A percentile compares a stretch with the other conserved stretches of the same genome.
Evolutionary conservation across 1,140 invertebrate species (phyloP).

Genomic region (Tetramorium parvispinum): DNA sequence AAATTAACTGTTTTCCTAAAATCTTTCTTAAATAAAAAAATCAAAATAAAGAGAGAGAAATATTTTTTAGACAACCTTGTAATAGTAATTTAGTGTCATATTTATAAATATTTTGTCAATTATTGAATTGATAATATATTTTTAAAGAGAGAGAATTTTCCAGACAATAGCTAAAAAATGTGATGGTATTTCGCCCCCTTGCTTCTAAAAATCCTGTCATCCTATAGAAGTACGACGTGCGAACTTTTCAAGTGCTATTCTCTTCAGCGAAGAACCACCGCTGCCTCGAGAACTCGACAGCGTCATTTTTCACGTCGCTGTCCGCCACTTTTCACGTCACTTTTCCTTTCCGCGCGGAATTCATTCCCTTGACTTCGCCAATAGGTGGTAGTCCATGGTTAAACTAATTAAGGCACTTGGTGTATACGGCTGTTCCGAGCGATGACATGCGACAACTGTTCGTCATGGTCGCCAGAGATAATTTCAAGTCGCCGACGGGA

Average conservation of each 20-base stretch:
- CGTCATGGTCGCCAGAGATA: slow-evolving; percentile 48
- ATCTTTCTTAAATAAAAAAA: background rate
- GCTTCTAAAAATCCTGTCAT: slow-evolving; percentile 34
- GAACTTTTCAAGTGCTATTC: slow-evolving; percentile 52
- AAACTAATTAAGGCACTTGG: slow-evolving; percentile 5
- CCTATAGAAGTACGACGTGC: slow-evolving; percentile 36
- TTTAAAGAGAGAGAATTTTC: background rate
- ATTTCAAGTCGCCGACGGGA: slow-evolving; percentile 49
- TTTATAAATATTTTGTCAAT: background rate
- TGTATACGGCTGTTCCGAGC: background rate
- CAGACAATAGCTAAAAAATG: slow-evolving; percentile 16
- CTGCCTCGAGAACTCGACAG: slow-evolving; percentile 22
- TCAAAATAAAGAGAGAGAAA: background rate
- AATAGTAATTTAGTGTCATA: background rate
- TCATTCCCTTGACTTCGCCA: background rate
- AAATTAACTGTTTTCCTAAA: background rate
- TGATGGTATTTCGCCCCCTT: background rate
- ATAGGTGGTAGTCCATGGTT: background rate
- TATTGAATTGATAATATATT: background rate
- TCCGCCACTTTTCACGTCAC: slow-evolving; percentile 26
- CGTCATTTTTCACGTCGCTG: slow-evolving; percentile 50
- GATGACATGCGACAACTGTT: background rate
- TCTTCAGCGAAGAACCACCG: slow-evolving; percentile 23
- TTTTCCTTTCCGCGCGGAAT: slow-evolving; percentile 32
- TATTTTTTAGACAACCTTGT: background rate